Evolutionary conservation across 2,113 vertebrate species (phyloP), one percentile per base, ranked within the genome.

Genomic region (Nycticebus coucang): DNA sequence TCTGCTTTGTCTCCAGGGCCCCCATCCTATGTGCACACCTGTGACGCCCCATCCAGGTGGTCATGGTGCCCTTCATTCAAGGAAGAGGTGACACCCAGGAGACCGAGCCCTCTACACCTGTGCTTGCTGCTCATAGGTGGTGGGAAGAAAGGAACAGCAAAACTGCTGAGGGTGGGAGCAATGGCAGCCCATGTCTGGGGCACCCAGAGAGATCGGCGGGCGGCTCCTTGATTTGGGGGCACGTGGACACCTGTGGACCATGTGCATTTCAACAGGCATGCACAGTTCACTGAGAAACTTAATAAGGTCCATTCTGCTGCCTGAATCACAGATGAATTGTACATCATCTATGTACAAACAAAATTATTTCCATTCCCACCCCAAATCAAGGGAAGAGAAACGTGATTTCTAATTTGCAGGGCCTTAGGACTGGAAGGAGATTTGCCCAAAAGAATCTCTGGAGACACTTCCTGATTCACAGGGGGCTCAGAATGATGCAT

Each of bases 361-460:
- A 57, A 13, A 18, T 45, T 41, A 59, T 33, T 41, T 35, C 59
- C 66, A 5, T 12, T 35, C 12, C 50, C 35, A 24, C 37, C 14
- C 50, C 13, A 14, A 84, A 37, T 24, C 0, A 94, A 97, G 96
- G 91, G 97, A 60, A 92, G 7, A 97, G 96, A 97, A 96, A 93
- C 88, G 94, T 60, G 87, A 93, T 94, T 74, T 84, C 82, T 45
- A 79, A 91, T 92, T 95, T 78, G 59, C 89, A 88, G 96, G 82
- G 89, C 95, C 97, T 91, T 7, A 45, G 84, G 8, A 50, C 45
- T 50, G 97, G 97, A 96, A 62, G 98, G 79, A 91, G 96, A 90
- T 94, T 96, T 95, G 90, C 96, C 97, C 88, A 81, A 96, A 95
- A 97, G 94, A 95, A 89, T 78, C 97, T 97, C 94, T 53, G 53